These are phyloP conservation scores for Balearica regulorum DNA, from an alignment of 2,797 vertebrate species.

Conservation along the genomic window DNA sequence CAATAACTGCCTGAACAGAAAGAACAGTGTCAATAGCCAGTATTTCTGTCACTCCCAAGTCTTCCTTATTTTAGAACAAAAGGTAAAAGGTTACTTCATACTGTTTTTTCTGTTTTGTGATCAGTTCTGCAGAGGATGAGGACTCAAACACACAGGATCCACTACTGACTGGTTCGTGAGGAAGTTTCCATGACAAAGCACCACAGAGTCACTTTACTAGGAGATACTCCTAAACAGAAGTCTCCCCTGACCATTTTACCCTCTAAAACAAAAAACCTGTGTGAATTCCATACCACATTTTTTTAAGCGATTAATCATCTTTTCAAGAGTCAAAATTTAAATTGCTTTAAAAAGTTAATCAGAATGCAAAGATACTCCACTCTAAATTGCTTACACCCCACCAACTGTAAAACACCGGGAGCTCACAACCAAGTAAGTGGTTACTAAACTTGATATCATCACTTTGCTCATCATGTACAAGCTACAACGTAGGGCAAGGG, in stretches of 20 bases:
- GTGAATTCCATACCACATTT: not conserved
- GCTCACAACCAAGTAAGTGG: not conserved
- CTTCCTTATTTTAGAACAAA: not conserved
- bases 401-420: not conserved
- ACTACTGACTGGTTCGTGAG: not conserved
- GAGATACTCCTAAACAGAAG: not conserved
- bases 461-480: not conserved
- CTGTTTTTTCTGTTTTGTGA: not conserved
- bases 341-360: not conserved
- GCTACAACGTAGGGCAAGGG: not conserved
- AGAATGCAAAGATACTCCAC: not conserved
- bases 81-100: not conserved
- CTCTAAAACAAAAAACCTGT: not conserved
- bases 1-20: conserved; percentile 6
- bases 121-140: not conserved
- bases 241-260: not conserved
- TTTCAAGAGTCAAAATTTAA: not conserved
- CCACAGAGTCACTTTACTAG: not conserved
- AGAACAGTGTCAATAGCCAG: conserved; percentile 20
- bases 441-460: not conserved
- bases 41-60: not conserved
- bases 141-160: not conserved
- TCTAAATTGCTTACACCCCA: not conserved
- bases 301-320: not conserved
- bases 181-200: conserved; percentile 24